phyloP scores from a whole-genome alignment of 2,113 vertebrate species.

The Xiphophorus hellerii region DNA sequence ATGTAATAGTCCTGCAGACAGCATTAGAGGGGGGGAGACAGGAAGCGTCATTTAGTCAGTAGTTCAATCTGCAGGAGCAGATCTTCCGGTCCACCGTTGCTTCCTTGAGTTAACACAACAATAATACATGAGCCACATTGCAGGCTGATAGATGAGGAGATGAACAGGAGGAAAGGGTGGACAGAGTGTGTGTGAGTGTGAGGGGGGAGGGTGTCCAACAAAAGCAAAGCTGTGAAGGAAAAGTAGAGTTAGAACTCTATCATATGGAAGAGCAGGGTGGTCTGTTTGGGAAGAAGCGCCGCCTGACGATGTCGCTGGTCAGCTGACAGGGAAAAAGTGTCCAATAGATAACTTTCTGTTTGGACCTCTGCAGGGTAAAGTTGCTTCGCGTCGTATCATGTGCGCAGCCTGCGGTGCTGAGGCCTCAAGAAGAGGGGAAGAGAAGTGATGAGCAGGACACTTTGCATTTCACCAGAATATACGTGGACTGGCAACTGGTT shows the following conservation, averaged over 20 bases:
- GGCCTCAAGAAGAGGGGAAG: conserved; percentile 1
- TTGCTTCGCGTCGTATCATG: neutral
- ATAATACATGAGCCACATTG: conserved; percentile 77
- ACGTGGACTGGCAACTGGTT: neutral
- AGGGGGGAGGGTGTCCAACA: neutral
- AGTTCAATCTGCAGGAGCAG: conserved; percentile 85
- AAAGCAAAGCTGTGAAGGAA: neutral
- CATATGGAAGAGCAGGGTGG: conserved; percentile 18
- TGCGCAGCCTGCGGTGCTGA: neutral
- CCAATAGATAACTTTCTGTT: conserved; percentile 24
- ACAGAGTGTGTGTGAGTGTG: neutral
- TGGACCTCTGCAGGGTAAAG: conserved; percentile 37
- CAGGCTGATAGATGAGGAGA: conserved; percentile 62
- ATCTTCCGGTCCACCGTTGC: conserved; percentile 80
- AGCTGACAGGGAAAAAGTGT: conserved; percentile 15
- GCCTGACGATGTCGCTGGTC: conserved; percentile 13
- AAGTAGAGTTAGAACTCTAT: conserved; percentile 24
- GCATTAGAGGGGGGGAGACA: conserved; percentile 56
- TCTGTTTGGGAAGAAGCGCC: conserved; percentile 29
- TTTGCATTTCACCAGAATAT: conserved; percentile 1
- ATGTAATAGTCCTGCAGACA: conserved; percentile 41
- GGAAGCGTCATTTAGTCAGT: conserved; percentile 69
- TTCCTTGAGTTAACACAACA: conserved; percentile 75
- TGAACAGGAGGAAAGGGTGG: conserved; percentile 57
- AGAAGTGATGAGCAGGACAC: conserved; percentile 5